These are phyloP conservation scores for Pachliopta kotzebuea DNA, from an alignment of 2,888 invertebrate genomes.

Conservation along the genomic window DNA sequence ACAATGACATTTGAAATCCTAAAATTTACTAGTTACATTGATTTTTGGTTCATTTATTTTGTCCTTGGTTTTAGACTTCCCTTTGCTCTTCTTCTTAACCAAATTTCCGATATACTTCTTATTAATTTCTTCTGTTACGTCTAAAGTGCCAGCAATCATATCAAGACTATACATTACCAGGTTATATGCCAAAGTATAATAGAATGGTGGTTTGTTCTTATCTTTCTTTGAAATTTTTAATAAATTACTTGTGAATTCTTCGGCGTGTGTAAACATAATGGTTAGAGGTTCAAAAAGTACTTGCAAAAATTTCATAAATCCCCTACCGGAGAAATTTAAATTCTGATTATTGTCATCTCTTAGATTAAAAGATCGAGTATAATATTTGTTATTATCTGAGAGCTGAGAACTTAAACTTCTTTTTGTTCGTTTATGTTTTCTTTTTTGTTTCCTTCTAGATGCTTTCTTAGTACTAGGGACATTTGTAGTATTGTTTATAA, in stretches of 20 bases:
- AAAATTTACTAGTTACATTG: slow-evolving; percentile 31
- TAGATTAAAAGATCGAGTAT: slow-evolving; percentile 2
- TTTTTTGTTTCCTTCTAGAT: slow-evolving; percentile 42
- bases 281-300: slow-evolving; percentile 47
- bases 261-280: slow-evolving; percentile 43
- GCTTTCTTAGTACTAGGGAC: slow-evolving; percentile 32
- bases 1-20: background rate
- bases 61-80: slow-evolving; percentile 34
- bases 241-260: slow-evolving; percentile 49
- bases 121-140: slow-evolving; percentile 48
- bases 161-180: slow-evolving; percentile 58
- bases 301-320: slow-evolving; percentile 45
- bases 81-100: slow-evolving; percentile 35
- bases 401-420: slow-evolving; percentile 38
- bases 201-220: slow-evolving; percentile 51
- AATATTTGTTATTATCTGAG: background rate
- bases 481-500: slow-evolving; percentile 38
- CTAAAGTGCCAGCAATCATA: slow-evolving; percentile 55
- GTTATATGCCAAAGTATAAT: slow-evolving; percentile 57
- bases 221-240: slow-evolving; percentile 45
- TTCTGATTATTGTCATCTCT: background rate
- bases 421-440: slow-evolving; percentile 48
- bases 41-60: slow-evolving; percentile 34
- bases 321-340: slow-evolving; percentile 34
- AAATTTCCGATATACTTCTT: slow-evolving; percentile 39